Conservation (phyloP, 2,888 invertebrate species). For the Nephrotoma appendiculata region DNA sequence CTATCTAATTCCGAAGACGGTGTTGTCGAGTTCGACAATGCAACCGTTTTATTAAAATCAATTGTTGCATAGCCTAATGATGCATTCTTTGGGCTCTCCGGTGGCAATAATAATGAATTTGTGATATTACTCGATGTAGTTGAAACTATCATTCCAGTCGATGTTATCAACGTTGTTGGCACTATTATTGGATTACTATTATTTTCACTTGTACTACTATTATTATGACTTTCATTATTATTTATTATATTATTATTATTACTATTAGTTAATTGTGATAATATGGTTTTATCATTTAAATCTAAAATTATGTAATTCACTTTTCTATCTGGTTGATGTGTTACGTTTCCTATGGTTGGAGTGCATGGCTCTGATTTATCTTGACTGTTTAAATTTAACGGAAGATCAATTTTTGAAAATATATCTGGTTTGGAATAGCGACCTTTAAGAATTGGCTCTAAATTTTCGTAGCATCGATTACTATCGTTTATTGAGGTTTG, state of each 20-base stretch:
- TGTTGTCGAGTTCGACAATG: constrained; percentile 68
- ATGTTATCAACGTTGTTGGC: neutral
- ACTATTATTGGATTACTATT: constrained; percentile 1
- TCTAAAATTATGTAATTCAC: constrained; percentile 32
- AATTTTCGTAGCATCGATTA: constrained; percentile 17
- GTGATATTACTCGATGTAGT: constrained; percentile 5
- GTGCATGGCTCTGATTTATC: constrained; percentile 16
- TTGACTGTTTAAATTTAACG: neutral
- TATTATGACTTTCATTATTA: neutral
- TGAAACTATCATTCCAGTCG: neutral
- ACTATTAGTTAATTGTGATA: constrained; percentile 6
- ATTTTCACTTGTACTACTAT: neutral
- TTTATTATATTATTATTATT: neutral
- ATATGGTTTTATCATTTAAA: constrained; percentile 20
- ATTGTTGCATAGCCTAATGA: constrained; percentile 72
- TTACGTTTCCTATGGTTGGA: constrained; percentile 10
- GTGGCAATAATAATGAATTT: constrained; percentile 8
- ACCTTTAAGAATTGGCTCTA: constrained; percentile 12
- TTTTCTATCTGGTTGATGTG: constrained; percentile 10
- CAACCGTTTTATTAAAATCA: constrained; percentile 87
- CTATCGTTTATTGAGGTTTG: constrained; percentile 5
- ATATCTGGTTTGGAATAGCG: constrained; percentile 16
- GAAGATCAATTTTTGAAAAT: constrained; percentile 15
- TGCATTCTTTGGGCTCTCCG: constrained; percentile 13
- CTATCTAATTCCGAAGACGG: constrained; percentile 50